Base-by-base conservation (phyloP, 1,140 invertebrate species). In the Tenebrio molitor region DNA sequence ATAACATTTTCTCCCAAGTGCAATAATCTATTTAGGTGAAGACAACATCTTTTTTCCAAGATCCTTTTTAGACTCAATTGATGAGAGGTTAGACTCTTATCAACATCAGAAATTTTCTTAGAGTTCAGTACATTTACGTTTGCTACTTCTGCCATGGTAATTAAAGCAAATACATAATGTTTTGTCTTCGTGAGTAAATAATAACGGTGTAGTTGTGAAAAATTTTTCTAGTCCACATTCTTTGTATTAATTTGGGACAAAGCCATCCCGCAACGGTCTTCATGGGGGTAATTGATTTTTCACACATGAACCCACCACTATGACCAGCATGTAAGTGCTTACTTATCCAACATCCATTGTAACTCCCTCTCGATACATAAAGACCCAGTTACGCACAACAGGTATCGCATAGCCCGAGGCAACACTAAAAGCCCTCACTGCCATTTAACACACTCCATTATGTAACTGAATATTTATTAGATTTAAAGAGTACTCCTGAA, bases 201-300 rank as follows among this genome's bases (percentile, higher is more conserved):
- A n/a, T n/a, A n/a, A n/a, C n/a, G n/a, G n/a, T n/a, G n/a, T n/a
- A n/a, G n/a, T n/a, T n/a, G n/a, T n/a, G n/a, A n/a, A n/a, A n/a
- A n/a, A n/a, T n/a, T n/a, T n/a, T n/a, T n/a, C n/a, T n/a, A n/a
- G n/a, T n/a, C n/a, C n/a, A n/a, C n/a, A n/a, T n/a, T n/a, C n/a
- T n/a, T n/a, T n/a, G n/a, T n/a, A n/a, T n/a, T 33, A 33, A 33
- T 33, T 33, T 33, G 29, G 4, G 10, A 33, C 29, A 33, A 33
- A 33, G n/a, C 29, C 29, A 10, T 33, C 29, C 29, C 29, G n/a
- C n/a, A 58, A 29, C 23, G 21, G 12, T 14, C 23, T 14, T 29
- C 23, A 70, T 70, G 39, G 50, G 69, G 69, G 69, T 70, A 70
- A 70, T 70, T 70, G 69, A 70, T 70, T 70, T 70, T 70, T 70